Evolutionary conservation across 2,113 vertebrate species (phyloP).

Genomic region (Otolemur garnettii): DNA sequence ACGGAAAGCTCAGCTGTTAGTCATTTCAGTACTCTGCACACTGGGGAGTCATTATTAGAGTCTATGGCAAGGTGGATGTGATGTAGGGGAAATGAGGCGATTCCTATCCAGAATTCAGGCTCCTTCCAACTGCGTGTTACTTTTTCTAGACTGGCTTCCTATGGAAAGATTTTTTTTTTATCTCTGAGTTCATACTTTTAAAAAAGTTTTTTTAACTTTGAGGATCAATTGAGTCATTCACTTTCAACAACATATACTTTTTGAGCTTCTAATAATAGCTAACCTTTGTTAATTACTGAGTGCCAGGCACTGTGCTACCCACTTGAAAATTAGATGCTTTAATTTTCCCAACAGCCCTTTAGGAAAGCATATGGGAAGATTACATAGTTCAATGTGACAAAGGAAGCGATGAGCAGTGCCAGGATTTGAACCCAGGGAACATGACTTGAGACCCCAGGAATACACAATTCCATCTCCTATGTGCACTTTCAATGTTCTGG

Average conservation of each 20-base stretch:
- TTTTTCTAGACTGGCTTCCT: slow-evolving; percentile 40
- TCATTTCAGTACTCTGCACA: not conserved
- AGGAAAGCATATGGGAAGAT: not conserved
- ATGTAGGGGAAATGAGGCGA: not conserved
- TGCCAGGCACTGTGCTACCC: not conserved
- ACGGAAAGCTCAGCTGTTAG: not conserved
- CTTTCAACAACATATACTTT: slow-evolving; percentile 5
- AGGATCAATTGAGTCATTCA: slow-evolving; percentile 12
- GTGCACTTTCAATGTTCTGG: not conserved
- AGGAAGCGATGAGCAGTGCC: not conserved
- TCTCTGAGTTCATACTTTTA: slow-evolving; percentile 36
- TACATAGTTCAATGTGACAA: not conserved
- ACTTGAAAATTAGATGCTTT: not conserved
- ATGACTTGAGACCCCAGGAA: not conserved
- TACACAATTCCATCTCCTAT: not conserved
- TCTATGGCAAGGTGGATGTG: not conserved
- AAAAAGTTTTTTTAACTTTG: slow-evolving; percentile 34
- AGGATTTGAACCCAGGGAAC: not conserved
- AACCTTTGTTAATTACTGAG: not conserved
- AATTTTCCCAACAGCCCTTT: slow-evolving; percentile 45
- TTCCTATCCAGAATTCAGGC: not conserved
- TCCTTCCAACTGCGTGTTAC: not conserved
- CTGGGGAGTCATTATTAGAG: not conserved
- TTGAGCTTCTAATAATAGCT: slow-evolving; percentile 36
- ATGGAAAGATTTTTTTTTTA: slow-evolving; percentile 31